Conservation (phyloP, 2,113 vertebrate genomes). For the Dicentrarchus labrax region DNA sequence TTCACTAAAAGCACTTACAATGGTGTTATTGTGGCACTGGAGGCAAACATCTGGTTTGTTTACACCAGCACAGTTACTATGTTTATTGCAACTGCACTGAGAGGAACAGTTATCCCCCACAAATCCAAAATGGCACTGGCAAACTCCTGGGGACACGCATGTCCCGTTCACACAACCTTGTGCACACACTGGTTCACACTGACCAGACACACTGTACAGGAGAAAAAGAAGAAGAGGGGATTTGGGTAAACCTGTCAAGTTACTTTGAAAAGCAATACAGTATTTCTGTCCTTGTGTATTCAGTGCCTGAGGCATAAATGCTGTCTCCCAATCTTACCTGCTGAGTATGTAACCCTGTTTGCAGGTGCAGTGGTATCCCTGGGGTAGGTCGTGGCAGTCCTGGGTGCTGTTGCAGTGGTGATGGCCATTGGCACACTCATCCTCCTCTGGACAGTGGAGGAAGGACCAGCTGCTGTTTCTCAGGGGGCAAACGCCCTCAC, state of each 20-base stretch:
- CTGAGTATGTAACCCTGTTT: slow-evolving; percentile 91
- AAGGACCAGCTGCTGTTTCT: slow-evolving; percentile 91
- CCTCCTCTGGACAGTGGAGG: slow-evolving; percentile 91
- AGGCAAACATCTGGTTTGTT: slow-evolving; percentile 88
- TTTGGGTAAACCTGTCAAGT: neutral
- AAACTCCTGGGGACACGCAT: slow-evolving; percentile 90
- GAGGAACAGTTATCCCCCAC: slow-evolving; percentile 93
- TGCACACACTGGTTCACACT: slow-evolving; percentile 91
- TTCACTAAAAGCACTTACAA: slow-evolving; percentile 70
- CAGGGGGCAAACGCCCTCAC: slow-evolving; percentile 76
- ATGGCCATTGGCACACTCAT: slow-evolving; percentile 92
- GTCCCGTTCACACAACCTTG: slow-evolving; percentile 94
- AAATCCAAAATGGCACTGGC: slow-evolving; percentile 93
- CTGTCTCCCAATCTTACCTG: slow-evolving; percentile 79
- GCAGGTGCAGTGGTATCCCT: slow-evolving; percentile 92
- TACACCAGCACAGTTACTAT: slow-evolving; percentile 91
- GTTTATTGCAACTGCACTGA: slow-evolving; percentile 93
- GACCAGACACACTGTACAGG: slow-evolving; percentile 83
- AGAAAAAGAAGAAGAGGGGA: neutral
- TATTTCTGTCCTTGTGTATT: neutral
- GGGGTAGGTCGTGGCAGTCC: slow-evolving; percentile 89
- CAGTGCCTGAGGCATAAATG: neutral
- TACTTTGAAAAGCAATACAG: neutral
- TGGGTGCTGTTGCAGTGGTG: slow-evolving; percentile 93
- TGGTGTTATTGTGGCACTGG: slow-evolving; percentile 92